Evolutionary conservation across 1,140 invertebrate species (phyloP).

Genomic region (Melanaphis sacchari): DNA sequence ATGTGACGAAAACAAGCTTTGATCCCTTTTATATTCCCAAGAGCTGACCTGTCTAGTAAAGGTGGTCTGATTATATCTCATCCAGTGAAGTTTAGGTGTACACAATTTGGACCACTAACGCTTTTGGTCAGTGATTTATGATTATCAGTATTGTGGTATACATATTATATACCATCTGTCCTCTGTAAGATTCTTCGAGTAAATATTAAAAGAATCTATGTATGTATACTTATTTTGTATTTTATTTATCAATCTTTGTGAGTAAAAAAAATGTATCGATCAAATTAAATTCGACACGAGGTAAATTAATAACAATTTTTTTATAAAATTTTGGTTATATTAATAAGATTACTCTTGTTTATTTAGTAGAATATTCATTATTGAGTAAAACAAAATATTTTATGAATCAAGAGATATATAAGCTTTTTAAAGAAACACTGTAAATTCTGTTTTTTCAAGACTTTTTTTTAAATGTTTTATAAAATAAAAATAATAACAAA

Average conservation of each 20-base stretch:
- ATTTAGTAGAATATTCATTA: too few relatives aligned
- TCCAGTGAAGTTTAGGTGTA: not conserved
- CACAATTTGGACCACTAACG: not conserved
- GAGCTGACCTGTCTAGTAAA: not conserved
- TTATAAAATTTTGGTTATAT: not conserved
- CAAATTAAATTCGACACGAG: too few relatives aligned
- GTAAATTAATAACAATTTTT: not conserved
- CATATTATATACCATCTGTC: not conserved
- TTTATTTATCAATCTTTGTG: not conserved
- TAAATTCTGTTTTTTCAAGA: not conserved
- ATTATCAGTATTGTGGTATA: not conserved
- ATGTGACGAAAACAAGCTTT: conserved; percentile 9
- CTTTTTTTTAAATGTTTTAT: not conserved
- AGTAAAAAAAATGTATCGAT: not conserved
- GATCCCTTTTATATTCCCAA: not conserved
- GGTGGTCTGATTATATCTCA: not conserved
- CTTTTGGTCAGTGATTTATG: not conserved
- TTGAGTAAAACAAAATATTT: not conserved
- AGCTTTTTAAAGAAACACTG: not conserved
- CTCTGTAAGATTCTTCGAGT: not conserved
- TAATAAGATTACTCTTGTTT: too few relatives aligned
- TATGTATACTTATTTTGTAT: not conserved
- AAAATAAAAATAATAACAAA: too few relatives aligned
- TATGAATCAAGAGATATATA: not conserved
- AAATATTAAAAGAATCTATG: not conserved